Evolutionary conservation across 2,113 vertebrate species (phyloP), one percentile per base, ranked within the genome.

Genomic region (Ptychochromis oligacanthus): DNA sequence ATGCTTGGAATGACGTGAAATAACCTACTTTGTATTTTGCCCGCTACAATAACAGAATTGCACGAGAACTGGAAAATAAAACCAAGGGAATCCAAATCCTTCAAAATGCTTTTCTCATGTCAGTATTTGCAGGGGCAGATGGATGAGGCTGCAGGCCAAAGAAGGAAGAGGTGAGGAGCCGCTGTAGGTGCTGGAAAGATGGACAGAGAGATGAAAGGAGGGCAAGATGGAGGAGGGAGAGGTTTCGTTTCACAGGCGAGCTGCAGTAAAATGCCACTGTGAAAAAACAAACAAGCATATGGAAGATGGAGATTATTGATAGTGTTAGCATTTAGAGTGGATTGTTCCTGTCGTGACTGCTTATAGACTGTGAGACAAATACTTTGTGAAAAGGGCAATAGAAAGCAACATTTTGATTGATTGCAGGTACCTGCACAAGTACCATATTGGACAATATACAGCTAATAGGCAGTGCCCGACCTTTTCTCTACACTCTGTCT

Each of bases 261-360:
- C 72, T 78, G 80, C 61, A 54, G 79, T 43, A 28, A 89, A 90
- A 87, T 65, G 74, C 83, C 80, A 77, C 9, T 13, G 59, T 54
- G 74, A 78, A 31, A 59, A 70, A 75, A n/a, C 40, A 54, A 75
- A 81, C 67, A 31, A 28, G 18, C 61, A 11, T 18, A 76, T 40
- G 46, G 24, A 49, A 75, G 40, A 77, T 72, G 79, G 60, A 58
- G 46, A 59, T 43, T 79, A 77, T 75, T 81, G 87, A 89, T 75
- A 22, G 72, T 34, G 77, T 80, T 82, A 80, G 77, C 80, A 83
- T 88, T 91, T 84, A 72, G 80, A 91, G 84, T 67, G 78, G 74
- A 81, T 81, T 79, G 57, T 78, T 79, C 78, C 86, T 62, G 80
- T 87, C 9, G 18, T 52, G 79, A 46, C 75, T 36, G 43, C 26